These are phyloP conservation scores for Archaeoteleia sp. DNA, from an alignment of 2,888 invertebrate genomes.

Conservation along the genomic window DNA sequence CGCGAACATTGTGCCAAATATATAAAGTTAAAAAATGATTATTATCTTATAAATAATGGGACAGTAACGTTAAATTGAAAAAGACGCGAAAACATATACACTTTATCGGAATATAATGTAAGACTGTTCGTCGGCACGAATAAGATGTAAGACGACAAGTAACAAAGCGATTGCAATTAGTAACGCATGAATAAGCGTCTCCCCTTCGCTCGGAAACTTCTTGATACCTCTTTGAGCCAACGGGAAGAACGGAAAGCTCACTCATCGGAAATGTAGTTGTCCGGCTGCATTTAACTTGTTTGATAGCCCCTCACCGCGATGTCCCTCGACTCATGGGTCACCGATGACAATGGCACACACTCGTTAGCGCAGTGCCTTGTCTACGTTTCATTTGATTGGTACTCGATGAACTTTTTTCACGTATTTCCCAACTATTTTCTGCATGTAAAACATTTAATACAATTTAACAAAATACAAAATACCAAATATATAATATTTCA, in stretches of 20 bases:
- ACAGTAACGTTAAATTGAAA: no score
- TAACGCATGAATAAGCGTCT: slow-evolving; percentile 37
- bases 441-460: no score
- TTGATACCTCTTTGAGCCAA: slow-evolving; percentile 37
- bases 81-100: no score
- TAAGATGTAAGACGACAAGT: slow-evolving; percentile 14
- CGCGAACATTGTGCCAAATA: no score
- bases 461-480: no score
- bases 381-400: background rate
- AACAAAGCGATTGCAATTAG: slow-evolving; percentile 45
- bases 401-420: no score
- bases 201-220: slow-evolving; percentile 34
- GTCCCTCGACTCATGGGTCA: slow-evolving; percentile 21
- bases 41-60: no score
- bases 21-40: no score
- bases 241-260: slow-evolving; percentile 32
- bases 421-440: no score
- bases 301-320: slow-evolving; percentile 30
- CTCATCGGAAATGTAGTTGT: slow-evolving; percentile 45
- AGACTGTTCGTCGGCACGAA: background rate
- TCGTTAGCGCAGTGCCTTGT: slow-evolving; percentile 28
- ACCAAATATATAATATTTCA: no score
- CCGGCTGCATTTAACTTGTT: slow-evolving; percentile 46
- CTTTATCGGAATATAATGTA: no score
- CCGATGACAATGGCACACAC: slow-evolving; percentile 29